Conservation (phyloP, 2,888 invertebrate genomes). For the Yponomeuta cagnagella region DNA sequence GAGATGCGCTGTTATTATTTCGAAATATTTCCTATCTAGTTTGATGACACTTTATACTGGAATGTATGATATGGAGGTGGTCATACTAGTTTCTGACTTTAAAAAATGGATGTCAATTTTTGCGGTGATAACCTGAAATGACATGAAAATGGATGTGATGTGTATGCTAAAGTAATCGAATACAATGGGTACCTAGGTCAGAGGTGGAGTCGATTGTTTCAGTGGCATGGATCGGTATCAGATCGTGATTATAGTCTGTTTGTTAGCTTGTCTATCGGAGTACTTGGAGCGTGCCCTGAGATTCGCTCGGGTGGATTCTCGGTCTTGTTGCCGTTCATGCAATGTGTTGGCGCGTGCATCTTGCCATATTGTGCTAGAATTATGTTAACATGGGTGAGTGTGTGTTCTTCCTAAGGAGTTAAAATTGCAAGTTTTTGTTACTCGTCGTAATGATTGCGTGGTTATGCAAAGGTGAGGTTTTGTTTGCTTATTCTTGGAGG, state of each 20-base stretch:
- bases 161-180: neutral
- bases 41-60: neutral
- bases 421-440: constrained; percentile 2
- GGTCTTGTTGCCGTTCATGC: constrained; percentile 40
- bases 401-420: neutral
- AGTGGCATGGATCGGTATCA: constrained; percentile 5
- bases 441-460: neutral
- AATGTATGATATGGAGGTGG: too few species aligned
- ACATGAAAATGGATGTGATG: neutral
- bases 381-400: neutral
- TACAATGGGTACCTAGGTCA: constrained; percentile 16
- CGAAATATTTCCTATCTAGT: neutral
- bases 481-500: neutral
- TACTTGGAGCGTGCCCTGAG: constrained; percentile 17
- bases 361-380: neutral
- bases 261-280: constrained; percentile 16
- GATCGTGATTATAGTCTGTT: constrained; percentile 1
- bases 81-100: neutral
- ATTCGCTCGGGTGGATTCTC: constrained; percentile 47
- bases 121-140: neutral
- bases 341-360: neutral
- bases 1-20: constrained; percentile 4
- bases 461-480: neutral
- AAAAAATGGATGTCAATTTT: neutral
- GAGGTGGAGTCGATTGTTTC: constrained; percentile 18